Base-by-base conservation (phyloP, 2,888 invertebrate species). In the Scaptomyza polygonia region DNA sequence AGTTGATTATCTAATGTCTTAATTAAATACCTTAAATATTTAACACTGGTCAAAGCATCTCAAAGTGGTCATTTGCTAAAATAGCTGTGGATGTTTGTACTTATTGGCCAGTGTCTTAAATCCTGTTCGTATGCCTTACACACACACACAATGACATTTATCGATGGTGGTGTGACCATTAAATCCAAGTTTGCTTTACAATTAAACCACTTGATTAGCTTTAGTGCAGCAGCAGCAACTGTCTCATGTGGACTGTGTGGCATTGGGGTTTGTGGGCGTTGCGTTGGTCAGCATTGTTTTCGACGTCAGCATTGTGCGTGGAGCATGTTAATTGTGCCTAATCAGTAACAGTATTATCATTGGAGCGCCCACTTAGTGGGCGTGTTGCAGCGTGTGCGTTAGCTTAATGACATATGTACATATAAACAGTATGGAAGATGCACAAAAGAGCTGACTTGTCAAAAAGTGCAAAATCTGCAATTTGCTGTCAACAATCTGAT, bases 151-250 rank as follows among this genome's bases (percentile, higher is more conserved):
- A 25, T 49, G 48, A 65, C 70, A 69, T 66, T 82, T 63, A 61
- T 67, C 73, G 77, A 83, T 86, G 83, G 63, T 58, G 25, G 76
- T 62, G 76, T 62, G 74, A 62, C 71, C 83, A 77, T 88, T 88
- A 79, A 88, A 79, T 83, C 69, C 69, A 74, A 86, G 86, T 83
- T 83, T 83, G 82, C 71, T 86, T 86, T 88, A 80, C 88, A 83
- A 83, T 88, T 88, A 88, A 83, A 65, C 86, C 84, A 86, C 73
- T 83, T 83, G 88, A 88, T 83, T 88, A 72, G 82, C 66, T 88
- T 63, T 62, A 62, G 57, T 56, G 53, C 53, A 64, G 29, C 61
- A 39, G 39, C 39, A 39, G 54, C 59, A 56, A 55, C 32, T 14
- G 36, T 36, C 44, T 40, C 25, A 11, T 30, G 52, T 14, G 53